Percentiles rank a stretch among this genome's conserved stretches.
These are phyloP conservation scores for Netelia virgata DNA, from an alignment of 2,888 invertebrate species.

Conservation along the genomic window DNA sequence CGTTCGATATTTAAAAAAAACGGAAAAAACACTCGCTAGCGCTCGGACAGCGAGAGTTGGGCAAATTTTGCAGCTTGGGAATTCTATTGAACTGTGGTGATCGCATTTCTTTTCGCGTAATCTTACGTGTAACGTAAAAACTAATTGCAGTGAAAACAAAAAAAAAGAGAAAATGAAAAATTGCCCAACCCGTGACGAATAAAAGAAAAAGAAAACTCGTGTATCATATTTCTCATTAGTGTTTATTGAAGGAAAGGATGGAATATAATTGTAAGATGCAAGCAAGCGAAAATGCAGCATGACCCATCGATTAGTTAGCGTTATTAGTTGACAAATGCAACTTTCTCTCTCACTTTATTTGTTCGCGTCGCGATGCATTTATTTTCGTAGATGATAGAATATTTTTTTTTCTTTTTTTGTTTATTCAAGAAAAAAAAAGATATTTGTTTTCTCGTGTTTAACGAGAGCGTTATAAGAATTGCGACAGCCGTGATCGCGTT, in stretches of 20 bases:
- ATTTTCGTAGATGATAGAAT: slow-evolving; percentile 22
- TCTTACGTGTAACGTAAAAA: slow-evolving; percentile 8
- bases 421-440: not conserved
- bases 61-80: slow-evolving; percentile 22
- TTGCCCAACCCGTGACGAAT: slow-evolving; percentile 18
- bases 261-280: slow-evolving; percentile 50
- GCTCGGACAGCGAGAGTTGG: slow-evolving; percentile 17
- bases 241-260: slow-evolving; percentile 33
- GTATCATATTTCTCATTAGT: slow-evolving; percentile 63
- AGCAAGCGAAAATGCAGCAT: slow-evolving; percentile 51
- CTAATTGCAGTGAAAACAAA: not conserved
- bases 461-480: not conserved
- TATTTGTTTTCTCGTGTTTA: slow-evolving; percentile 7
- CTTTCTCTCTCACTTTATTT: slow-evolving; percentile 24
- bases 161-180: slow-evolving; percentile 17
- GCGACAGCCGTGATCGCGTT: not conserved
- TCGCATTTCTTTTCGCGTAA: not conserved
- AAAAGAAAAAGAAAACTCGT: slow-evolving; percentile 42
- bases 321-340: slow-evolving; percentile 40
- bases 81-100: slow-evolving; percentile 26
- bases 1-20: slow-evolving; percentile 4
- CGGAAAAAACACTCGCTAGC: not conserved
- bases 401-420: slow-evolving; percentile 7
- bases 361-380: slow-evolving; percentile 62
- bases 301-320: slow-evolving; percentile 62